Evolutionary conservation across 1,140 invertebrate species (phyloP).

Genomic region (Geopemphigus sp.): DNA sequence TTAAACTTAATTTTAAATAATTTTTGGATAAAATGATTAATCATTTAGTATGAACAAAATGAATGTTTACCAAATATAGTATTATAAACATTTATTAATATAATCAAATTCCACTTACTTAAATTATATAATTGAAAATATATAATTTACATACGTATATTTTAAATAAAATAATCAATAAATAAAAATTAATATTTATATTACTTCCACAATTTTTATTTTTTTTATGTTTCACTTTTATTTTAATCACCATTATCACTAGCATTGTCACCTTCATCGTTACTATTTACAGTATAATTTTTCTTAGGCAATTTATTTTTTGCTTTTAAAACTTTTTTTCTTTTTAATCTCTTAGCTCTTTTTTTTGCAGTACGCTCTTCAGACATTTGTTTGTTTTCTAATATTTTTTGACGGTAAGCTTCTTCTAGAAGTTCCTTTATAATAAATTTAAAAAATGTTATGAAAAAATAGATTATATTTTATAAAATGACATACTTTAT

Average conservation of each 20-base stretch:
- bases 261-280: constrained; percentile 23
- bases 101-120: too few relatives aligned
- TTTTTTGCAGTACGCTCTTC: constrained; percentile 83
- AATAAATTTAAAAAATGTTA: constrained; percentile 17
- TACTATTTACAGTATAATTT: constrained; percentile 52
- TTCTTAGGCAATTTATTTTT: constrained; percentile 58
- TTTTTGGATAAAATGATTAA: too few relatives aligned
- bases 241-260: constrained; percentile 4
- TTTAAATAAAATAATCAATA: too few relatives aligned
- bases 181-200: too few relatives aligned
- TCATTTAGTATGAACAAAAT: too few relatives aligned
- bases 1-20: too few relatives aligned
- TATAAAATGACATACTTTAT: constrained; percentile 65
- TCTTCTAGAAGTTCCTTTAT: constrained; percentile 74
- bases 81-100: too few relatives aligned
- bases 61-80: too few relatives aligned
- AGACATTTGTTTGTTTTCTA: constrained; percentile 72
- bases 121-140: too few relatives aligned
- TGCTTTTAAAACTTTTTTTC: constrained; percentile 64
- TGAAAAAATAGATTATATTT: neutral
- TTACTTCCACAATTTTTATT: too few relatives aligned
- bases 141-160: too few relatives aligned
- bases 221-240: neutral
- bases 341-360: constrained; percentile 75
- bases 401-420: constrained; percentile 77